These are phyloP conservation scores for Lamellibrachia luymesi DNA, from an alignment of 1,140 invertebrate genomes.

Conservation along the genomic window DNA sequence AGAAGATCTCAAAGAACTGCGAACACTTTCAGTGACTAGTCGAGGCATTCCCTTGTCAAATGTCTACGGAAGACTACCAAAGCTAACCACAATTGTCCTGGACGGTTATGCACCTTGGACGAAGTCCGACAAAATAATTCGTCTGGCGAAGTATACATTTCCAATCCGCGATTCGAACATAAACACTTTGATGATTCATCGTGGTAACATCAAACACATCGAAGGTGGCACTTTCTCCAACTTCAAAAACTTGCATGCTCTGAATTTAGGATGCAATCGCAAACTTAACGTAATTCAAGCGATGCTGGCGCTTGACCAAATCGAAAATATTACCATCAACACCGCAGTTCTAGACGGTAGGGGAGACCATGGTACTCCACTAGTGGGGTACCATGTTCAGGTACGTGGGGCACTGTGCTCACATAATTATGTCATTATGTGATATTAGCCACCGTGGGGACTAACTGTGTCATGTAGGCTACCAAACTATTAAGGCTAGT, in stretches of 20 bases:
- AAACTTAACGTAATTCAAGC: not conserved
- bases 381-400: too few species aligned
- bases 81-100: not conserved
- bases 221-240: not conserved
- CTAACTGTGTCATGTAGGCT: too few species aligned
- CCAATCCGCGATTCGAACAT: not conserved
- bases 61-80: not conserved
- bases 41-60: not conserved
- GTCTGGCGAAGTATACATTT: not conserved
- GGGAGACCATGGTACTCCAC: too few species aligned
- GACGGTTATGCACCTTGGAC: not conserved
- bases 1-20: not conserved
- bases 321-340: not conserved
- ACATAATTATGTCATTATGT: too few species aligned
- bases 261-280: not conserved
- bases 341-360: not conserved
- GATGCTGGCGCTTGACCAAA: not conserved
- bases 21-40: not conserved
- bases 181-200: not conserved
- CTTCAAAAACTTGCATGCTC: not conserved
- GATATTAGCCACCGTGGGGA: too few species aligned
- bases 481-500: too few species aligned
- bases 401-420: too few species aligned
- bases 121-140: not conserved
- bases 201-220: not conserved